Evolutionary conservation across 2,797 vertebrate species (phyloP).

Genomic region (Mallotus villosus): DNA sequence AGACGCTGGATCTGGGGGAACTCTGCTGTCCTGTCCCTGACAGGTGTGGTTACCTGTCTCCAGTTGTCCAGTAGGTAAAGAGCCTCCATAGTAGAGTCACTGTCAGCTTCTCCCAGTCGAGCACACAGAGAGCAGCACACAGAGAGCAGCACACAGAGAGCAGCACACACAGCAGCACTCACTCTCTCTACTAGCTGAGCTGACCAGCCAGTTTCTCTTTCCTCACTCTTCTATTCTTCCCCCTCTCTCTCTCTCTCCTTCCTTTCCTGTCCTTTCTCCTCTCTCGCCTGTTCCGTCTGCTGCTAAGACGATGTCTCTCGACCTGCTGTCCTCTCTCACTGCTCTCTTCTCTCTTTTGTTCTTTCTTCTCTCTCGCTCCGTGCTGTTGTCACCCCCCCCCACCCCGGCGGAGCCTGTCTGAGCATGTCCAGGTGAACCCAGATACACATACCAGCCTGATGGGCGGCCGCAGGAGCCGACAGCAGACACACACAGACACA

Average conservation of each 20-base stretch:
- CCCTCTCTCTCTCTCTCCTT: constrained; percentile 9
- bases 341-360: not conserved
- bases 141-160: constrained; percentile 5
- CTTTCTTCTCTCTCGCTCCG: not conserved
- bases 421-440: no score
- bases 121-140: constrained; percentile 16
- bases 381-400: no score
- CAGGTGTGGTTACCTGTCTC: constrained; percentile 59
- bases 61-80: constrained; percentile 59
- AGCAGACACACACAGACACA: not conserved
- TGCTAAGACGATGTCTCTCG: no score
- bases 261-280: not conserved
- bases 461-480: not conserved
- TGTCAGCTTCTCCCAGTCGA: constrained; percentile 11
- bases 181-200: constrained; percentile 23
- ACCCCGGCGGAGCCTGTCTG: no score
- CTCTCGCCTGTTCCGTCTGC: not conserved
- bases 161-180: constrained; percentile 10
- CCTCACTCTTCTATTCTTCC: constrained; percentile 2
- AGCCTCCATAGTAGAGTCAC: constrained; percentile 52
- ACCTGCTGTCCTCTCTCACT: not conserved
- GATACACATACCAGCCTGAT: not conserved
- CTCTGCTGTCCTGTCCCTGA: not conserved
- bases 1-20: not conserved
- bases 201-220: not conserved